These are phyloP conservation scores for Gallinago undulata DNA, from an alignment of 2,113 vertebrate species.

Conservation along the genomic window DNA sequence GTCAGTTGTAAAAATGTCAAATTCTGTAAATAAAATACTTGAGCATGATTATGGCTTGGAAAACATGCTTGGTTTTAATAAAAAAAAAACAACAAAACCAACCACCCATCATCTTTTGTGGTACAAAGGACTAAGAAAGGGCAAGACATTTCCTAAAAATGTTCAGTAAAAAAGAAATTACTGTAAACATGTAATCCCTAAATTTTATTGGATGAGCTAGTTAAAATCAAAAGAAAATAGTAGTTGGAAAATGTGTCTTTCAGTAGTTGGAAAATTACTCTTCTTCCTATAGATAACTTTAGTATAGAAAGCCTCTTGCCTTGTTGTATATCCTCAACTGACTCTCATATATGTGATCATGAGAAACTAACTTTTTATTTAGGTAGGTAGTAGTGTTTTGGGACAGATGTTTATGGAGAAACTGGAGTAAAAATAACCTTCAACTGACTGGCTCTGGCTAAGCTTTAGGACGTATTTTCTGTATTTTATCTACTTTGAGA, in stretches of 20 bases:
- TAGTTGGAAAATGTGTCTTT: background rate
- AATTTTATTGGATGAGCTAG: background rate
- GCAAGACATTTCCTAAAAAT: background rate
- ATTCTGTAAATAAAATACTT: background rate
- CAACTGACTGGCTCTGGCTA: background rate
- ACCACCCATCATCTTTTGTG: background rate
- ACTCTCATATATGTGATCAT: background rate
- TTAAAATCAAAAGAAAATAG: background rate
- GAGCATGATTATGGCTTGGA: background rate
- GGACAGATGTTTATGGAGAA: background rate
- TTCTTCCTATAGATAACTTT: background rate
- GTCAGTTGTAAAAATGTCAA: background rate
- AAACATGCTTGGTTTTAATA: background rate
- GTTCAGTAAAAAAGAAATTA: background rate
- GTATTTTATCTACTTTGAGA: conserved; percentile 25
- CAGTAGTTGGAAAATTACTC: background rate
- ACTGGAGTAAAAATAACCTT: background rate
- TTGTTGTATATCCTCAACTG: background rate
- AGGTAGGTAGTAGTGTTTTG: background rate
- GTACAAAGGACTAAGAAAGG: background rate
- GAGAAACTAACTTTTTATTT: background rate
- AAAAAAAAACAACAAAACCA: too few relatives aligned
- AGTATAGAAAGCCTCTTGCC: background rate
- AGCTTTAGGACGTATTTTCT: background rate
- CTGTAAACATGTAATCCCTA: background rate